A percentile compares a stretch with the other conserved stretches of the same genome.
Conservation (phyloP, 1,140 invertebrate genomes). For the Panagrolaimus sp. region DNA sequence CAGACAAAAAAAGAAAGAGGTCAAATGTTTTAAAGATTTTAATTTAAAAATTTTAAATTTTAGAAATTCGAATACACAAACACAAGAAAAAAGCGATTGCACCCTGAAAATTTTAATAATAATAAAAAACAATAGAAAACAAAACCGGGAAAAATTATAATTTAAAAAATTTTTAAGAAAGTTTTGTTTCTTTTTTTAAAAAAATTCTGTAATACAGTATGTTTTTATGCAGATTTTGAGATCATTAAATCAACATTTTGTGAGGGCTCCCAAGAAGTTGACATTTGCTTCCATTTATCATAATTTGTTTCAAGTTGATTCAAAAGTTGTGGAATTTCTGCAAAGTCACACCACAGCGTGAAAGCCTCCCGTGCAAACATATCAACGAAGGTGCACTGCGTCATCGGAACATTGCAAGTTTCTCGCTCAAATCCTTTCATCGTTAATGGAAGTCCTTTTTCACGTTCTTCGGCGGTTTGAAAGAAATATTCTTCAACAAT, state of each 20-base stretch:
- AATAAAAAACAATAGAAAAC: too few species aligned
- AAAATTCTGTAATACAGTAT: too few species aligned
- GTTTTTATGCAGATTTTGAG: too few species aligned
- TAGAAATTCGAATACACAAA: too few species aligned
- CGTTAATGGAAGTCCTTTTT: slow-evolving; percentile 55
- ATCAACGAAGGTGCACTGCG: slow-evolving; percentile 48
- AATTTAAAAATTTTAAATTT: too few species aligned
- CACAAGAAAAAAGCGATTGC: too few species aligned
- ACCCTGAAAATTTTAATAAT: too few species aligned
- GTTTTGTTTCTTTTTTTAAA: too few species aligned
- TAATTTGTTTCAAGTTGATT: slow-evolving; percentile 51
- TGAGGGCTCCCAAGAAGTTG: slow-evolving; percentile 41
- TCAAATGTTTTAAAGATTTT: too few species aligned
- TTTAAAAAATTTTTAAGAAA: too few species aligned
- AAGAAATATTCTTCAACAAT: slow-evolving; percentile 59
- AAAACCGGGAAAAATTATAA: too few species aligned
- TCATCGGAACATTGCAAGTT: slow-evolving; percentile 54
- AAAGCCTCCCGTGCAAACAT: slow-evolving; percentile 59
- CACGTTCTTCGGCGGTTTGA: slow-evolving; percentile 54
- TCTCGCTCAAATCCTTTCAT: slow-evolving; percentile 59
- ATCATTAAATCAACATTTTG: slow-evolving; percentile 28
- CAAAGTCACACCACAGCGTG: slow-evolving; percentile 55
- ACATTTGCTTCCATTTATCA: slow-evolving; percentile 45
- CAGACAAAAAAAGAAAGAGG: too few species aligned
- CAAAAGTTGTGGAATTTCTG: slow-evolving; percentile 49